Conservation (phyloP, 2,113 vertebrate species). For the Aphyosemion australe region DNA sequence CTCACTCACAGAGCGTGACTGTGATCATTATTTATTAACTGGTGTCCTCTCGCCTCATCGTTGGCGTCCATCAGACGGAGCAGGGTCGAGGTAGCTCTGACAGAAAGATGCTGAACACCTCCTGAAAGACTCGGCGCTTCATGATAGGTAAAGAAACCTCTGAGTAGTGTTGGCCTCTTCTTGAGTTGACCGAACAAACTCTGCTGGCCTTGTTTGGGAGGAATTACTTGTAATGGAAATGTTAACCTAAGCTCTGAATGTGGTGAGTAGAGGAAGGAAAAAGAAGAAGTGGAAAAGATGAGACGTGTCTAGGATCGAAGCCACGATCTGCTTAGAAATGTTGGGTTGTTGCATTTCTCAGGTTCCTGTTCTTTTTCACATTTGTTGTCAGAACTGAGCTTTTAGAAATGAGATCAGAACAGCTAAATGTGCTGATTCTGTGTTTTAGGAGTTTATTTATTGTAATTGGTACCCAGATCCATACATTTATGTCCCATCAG, state of each 20-base stretch:
- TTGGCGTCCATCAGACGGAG: conserved; percentile 16
- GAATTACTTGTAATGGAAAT: conserved; percentile 69
- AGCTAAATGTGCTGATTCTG: background rate
- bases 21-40: conserved; percentile 73
- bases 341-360: conserved; percentile 32
- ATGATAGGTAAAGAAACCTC: conserved; percentile 38
- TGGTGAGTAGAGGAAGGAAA: conserved; percentile 55
- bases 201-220: background rate
- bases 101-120: conserved; percentile 17
- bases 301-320: conserved; percentile 63
- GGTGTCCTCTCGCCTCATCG: conserved; percentile 29
- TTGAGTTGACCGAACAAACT: background rate
- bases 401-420: too few relatives aligned
- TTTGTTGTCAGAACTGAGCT: too few relatives aligned
- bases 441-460: conserved; percentile 9
- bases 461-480: background rate
- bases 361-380: background rate
- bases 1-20: conserved; percentile 56
- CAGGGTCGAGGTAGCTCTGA: conserved; percentile 9
- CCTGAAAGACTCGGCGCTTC: conserved; percentile 18
- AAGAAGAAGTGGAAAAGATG: conserved; percentile 72
- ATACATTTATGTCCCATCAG: background rate
- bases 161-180: conserved; percentile 1
- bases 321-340: conserved; percentile 53
- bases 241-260: conserved; percentile 60